phyloP scores from a whole-genome alignment of 2,888 invertebrate genomes.

The Lomographa bimaculata region DNA sequence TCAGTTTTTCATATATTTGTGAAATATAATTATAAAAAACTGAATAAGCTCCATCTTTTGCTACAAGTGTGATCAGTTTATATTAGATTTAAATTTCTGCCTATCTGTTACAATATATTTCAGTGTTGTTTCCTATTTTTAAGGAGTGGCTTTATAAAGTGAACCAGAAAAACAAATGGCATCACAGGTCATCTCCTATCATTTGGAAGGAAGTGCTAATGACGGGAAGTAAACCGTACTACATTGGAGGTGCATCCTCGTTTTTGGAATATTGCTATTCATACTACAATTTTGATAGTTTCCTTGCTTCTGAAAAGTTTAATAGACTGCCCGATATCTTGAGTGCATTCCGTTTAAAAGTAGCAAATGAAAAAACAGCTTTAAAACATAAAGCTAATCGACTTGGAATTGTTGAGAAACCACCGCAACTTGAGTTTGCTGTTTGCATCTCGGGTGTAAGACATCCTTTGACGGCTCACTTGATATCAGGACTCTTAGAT shows the following conservation, averaged over 20 bases:
- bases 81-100: no score
- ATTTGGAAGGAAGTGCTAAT: slow-evolving; percentile 85
- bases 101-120: no score
- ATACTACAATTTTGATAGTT: slow-evolving; percentile 78
- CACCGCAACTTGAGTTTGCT: slow-evolving; percentile 39
- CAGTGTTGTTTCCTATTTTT: slow-evolving; percentile 28
- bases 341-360: slow-evolving; percentile 53
- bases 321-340: slow-evolving; percentile 51
- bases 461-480: slow-evolving; percentile 54
- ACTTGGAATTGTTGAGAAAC: slow-evolving; percentile 8
- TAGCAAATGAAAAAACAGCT: slow-evolving; percentile 27
- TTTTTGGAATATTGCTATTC: slow-evolving; percentile 85
- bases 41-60: no score
- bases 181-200: slow-evolving; percentile 78
- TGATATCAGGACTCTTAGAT: slow-evolving; percentile 63
- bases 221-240: slow-evolving; percentile 78
- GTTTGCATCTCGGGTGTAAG: slow-evolving; percentile 66
- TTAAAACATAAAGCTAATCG: slow-evolving; percentile 7
- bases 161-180: slow-evolving; percentile 82
- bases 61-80: no score
- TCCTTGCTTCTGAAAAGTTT: slow-evolving; percentile 54
- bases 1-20: no score
- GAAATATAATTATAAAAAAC: no score
- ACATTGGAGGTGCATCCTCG: slow-evolving; percentile 83
- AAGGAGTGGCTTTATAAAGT: slow-evolving; percentile 77